Evolutionary conservation across 1,140 invertebrate species (phyloP), one percentile per base, ranked within the genome.

Genomic region (Cotesia glomerata): DNA sequence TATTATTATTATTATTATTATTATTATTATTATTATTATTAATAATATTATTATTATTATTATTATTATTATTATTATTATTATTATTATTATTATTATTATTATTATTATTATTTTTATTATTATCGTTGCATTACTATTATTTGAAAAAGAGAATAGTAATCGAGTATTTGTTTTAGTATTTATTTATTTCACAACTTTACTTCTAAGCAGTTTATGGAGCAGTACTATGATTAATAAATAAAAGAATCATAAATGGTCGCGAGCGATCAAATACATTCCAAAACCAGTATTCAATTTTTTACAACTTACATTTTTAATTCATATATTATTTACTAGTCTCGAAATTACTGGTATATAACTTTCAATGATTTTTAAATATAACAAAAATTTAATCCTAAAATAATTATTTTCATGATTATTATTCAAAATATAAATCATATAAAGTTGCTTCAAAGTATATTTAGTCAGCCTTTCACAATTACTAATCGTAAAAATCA

Each of bases 271-370:
- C 70, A 63, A 72, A 58, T 72, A 74, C 85, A 86, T 86, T 86
- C 85, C 85, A 85, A 85, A 84, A 84, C 84, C 85, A 86, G 85
- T 87, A 87, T 87, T 87, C 77, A 66, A 66, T 75, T 68, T 26
- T 77, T 71, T 64, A 68, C 45, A 45, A 45, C 54, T 75, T 58
- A 75, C 71, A 75, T 77, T 70, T 70, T 58, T 75, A 74, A 78
- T 69, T 71, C 75, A 67, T 78, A 65, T 75, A 74, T 73, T 76
- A 77, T 78, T 77, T 76, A 63, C 70, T 69, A 72, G 35, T 51
- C 62, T 67, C 71, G 72, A 56, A 70, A 76, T 67, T 14, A 54
- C 52, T 54, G 52, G 5, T 14, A 16, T 54, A 5, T 13, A 14
- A 54, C 16, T 14, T 54, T 54, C 5, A 54, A 54, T 16, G 11